Base-by-base conservation (phyloP, 2,888 invertebrate genomes). In the Lordiphosa fenestrarum region DNA sequence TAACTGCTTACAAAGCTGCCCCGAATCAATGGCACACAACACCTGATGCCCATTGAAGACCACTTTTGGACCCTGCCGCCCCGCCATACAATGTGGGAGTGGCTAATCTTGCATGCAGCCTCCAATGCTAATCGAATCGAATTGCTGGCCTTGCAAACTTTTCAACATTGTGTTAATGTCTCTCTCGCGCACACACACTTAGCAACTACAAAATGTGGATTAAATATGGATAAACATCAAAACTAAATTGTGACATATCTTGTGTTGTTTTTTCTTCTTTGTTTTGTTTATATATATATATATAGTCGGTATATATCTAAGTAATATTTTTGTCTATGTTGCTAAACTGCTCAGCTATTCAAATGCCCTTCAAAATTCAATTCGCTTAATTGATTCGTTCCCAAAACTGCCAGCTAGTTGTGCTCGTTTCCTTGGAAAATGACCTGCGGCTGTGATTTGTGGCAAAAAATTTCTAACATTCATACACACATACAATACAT, bases 11-110 rank as follows among this genome's bases (percentile, higher is more conserved):
- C 9, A 84, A 82, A 77, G 71, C 69, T 50, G 50, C 54, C 47
- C 9, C 38, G 65, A 71, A 71, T 74, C 72, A 71, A 74, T 72
- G 69, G 54, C 59, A 55, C 63, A 77, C 86, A 88, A 83, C 87
- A 78, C 80, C 86, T 82, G 85, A 71, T 69, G 67, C 71, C 62
- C 68, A 84, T 81, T 73, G 51, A 73, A 86, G 73, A 71, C 52
- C 67, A 84, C 88, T 86, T 85, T 72, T 66, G 10, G 13, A 35
- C 36, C 39, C 35, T 36, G 23, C 19, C 35, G 12, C 56, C 38
- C 15, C 35, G 42, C 58, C 39, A 10, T 37, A 42, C 25, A 37
- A 37, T 21, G 21, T 21, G 10, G 40, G 40, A 54, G 58, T 48
- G 51, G 52, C 19, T 19, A 1, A 55, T 64, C 72, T 74, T 71